Conservation (phyloP, 1,140 invertebrate genomes). For the Papilio machaon region DNA sequence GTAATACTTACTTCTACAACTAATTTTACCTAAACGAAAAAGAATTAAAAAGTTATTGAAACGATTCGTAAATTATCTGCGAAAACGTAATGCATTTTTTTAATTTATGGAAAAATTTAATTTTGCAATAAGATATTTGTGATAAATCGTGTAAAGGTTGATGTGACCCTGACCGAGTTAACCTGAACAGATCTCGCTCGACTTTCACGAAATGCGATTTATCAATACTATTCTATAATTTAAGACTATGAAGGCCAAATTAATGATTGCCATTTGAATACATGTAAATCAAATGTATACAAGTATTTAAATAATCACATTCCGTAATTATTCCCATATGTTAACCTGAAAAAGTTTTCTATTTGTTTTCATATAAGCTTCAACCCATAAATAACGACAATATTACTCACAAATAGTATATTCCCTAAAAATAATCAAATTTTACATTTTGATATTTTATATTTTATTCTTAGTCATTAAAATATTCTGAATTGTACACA, state of each 20-base stretch:
- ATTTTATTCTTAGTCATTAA: no score
- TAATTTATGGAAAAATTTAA: neutral
- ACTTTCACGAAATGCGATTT: slow-evolving; percentile 49
- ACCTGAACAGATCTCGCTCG: slow-evolving; percentile 38
- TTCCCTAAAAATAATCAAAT: no score
- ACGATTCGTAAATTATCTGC: neutral
- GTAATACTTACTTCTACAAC: no score
- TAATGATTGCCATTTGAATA: no score
- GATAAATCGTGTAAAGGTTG: slow-evolving; percentile 3
- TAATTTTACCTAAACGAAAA: neutral
- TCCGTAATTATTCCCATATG: neutral
- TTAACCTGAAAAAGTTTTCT: neutral
- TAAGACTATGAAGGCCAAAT: neutral
- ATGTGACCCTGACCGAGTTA: slow-evolving; percentile 44
- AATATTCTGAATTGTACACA: slow-evolving; percentile 16
- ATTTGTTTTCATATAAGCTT: no score
- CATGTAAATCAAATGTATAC: no score
- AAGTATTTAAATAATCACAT: no score
- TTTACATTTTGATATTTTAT: no score
- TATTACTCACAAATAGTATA: no score
- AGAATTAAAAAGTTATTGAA: neutral
- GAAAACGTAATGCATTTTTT: slow-evolving; percentile 22
- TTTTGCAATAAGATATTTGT: neutral
- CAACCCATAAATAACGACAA: no score
- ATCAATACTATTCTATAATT: slow-evolving; percentile 37